Evolutionary conservation across 2,888 invertebrate species (phyloP), one percentile per base, ranked within the genome.

Genomic region (Tholera decimalis): DNA sequence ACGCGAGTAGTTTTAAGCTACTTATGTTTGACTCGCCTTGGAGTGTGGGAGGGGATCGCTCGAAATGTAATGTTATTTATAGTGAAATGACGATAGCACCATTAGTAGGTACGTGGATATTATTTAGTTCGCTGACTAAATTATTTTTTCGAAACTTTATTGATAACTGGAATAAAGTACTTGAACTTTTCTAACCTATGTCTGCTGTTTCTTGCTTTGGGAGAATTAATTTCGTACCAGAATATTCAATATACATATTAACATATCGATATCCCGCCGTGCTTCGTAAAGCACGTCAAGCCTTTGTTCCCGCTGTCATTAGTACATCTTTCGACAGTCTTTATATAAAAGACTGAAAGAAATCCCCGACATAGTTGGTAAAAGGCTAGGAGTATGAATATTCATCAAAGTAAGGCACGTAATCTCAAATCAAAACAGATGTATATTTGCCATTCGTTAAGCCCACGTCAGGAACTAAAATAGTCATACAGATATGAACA

Each of bases 391-490:
- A n/a, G n/a, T n/a, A n/a, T n/a, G 8, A 24, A 35, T 30, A 0
- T n/a, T 46, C 3, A 67, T 70, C 28, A 56, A 56, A 26, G n/a
- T 26, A 20, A 56, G 51, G 13, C 20, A 47, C 18, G 18, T 37
- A 35, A 53, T 54, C 44, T n/a, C n/a, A 56, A 28, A 56, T 53
- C 47, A 69, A 51, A 55, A 49, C 39, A 24, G 33, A 51, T 41
- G 35, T 20, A 41, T 13, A 30, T 15, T 50, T 44, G 44, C 49
- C 60, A 57, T 62, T 54, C 30, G 53, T 57, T 37, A 39, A 58
- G n/a, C 78, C 81, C 63, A 80, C 78, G 57, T 50, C 15, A 46
- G 37, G 28, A 41, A 57, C 73, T 43, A 66, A 77, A 78, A 78
- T 66, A 69, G 69, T 50, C 22, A 43, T 54, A 59, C 44, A 44